Evolutionary conservation across 2,113 vertebrate species (phyloP).

Genomic region (human (Homo sapiens)): GRCh38 chr5:65787001-65787500

Average conservation of each 20-base stretch:
- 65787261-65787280: too few species aligned
- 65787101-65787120: not conserved
- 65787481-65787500: not conserved
- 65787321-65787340: not conserved
- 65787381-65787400: not conserved
- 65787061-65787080: not conserved
- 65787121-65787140: not conserved
- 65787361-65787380: not conserved
- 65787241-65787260: too few species aligned
- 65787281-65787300: accelerated
- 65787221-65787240: too few species aligned
- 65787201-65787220: too few species aligned
- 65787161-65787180: too few species aligned
- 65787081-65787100: not conserved
- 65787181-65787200: too few species aligned
- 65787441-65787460: not conserved
- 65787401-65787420: not conserved
- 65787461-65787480: not conserved
- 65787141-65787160: not conserved
- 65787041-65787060: not conserved
- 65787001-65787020: not conserved
- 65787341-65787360: not conserved
- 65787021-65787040: not conserved
- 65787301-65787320: not conserved
- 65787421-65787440: not conserved